Evolutionary conservation across 2,797 vertebrate species (phyloP), one percentile per base, ranked within the genome.

Genomic region (Eidolon dupreanum): DNA sequence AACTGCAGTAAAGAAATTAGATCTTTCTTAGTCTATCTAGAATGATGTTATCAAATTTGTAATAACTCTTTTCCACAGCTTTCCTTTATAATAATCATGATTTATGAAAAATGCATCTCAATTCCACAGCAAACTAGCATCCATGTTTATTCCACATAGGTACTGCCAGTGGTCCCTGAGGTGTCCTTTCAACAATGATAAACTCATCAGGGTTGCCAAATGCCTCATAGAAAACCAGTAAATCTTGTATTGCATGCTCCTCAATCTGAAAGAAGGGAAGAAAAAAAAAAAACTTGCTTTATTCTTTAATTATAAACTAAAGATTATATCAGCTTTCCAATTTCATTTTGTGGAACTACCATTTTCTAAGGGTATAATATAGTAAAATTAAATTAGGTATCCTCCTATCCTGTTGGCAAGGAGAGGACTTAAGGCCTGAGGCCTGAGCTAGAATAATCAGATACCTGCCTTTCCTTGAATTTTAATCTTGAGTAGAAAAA

Each of bases 91-190:
- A 94, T 73, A 88, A 71, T 77, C 53, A 96, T 61, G 75, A 86
- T 78, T 82, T 77, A 92, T 46, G 88, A 95, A 97, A 93, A 92
- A 73, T 57, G 90, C 6, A 65, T 53, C 38, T 66, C 68, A 7
- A 66, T 49, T 88, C 73, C 90, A 90, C 24, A 89, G 95, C 33
- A 66, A 96, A 75, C 94, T 95, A 3, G 0, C 61, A 97, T 99
- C 97, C 99, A 98, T 99, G 99, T 98, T 99, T 99, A 98, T 99
- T 99, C 99, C 99, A 99, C 97, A 98, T 99, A 24, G 99, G 99
- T 77, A 97, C 98, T 88, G 99, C 99, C 33, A 99, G 98, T 53
- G 99, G 99, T 95, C 99, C 99, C 98, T 98, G 99, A 0, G 99
- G 98, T 81, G 99, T 98, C 98, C 99, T 99, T 98, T 99, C 99